These are phyloP conservation scores for Athene cunicularia DNA, from an alignment of 2,113 vertebrate species.

Conservation along the genomic window DNA sequence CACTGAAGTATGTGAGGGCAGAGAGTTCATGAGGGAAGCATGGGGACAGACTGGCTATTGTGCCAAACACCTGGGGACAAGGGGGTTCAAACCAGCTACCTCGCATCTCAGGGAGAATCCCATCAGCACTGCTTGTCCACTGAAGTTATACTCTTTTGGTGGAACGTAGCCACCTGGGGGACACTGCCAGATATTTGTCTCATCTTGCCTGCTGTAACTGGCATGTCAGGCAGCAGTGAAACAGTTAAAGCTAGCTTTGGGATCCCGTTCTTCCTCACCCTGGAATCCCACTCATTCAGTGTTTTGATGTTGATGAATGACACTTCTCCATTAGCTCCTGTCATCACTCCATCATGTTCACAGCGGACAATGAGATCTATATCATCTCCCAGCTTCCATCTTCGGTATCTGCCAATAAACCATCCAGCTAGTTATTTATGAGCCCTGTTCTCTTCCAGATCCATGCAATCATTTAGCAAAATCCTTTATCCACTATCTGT, in stretches of 20 bases:
- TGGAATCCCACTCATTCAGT: constrained; percentile 97
- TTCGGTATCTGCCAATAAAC: constrained; percentile 84
- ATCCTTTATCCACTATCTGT: neutral
- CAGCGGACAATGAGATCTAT: constrained; percentile 98
- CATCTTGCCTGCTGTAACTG: constrained; percentile 37
- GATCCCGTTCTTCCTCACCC: constrained; percentile 78
- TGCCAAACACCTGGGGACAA: neutral
- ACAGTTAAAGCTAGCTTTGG: constrained; percentile 34
- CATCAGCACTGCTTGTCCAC: neutral
- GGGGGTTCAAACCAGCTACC: neutral
- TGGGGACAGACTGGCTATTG: neutral
- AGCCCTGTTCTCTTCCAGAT: neutral
- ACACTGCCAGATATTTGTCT: neutral
- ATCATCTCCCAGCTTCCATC: constrained; percentile 98
- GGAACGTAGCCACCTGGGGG: neutral
- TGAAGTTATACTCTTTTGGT: neutral
- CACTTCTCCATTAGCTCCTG: constrained; percentile 94
- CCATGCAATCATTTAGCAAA: neutral
- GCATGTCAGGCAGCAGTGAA: constrained; percentile 24
- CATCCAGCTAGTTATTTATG: neutral
- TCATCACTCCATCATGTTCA: constrained; percentile 97
- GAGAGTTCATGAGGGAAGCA: neutral
- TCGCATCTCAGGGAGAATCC: neutral
- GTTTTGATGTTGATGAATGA: constrained; percentile 99
- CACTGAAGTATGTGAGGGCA: neutral